phyloP scores from a whole-genome alignment of 2,113 vertebrate species.

The Rhabdornis inornatus region DNA sequence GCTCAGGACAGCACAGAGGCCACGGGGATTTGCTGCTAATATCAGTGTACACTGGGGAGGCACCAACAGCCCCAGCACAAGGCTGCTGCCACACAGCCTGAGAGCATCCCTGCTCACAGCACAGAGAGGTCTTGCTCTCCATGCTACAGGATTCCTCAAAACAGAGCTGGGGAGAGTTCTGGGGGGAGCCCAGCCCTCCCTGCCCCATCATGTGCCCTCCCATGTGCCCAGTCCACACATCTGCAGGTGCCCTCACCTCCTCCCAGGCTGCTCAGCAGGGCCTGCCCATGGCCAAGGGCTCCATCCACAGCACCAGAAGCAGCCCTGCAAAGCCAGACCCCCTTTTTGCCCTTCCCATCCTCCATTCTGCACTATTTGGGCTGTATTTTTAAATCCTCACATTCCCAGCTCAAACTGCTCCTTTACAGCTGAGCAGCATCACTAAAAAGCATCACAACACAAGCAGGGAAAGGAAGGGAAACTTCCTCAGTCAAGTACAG shows the following conservation, averaged over 20 bases:
- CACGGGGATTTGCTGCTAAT: neutral
- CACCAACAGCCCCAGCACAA: neutral
- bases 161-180: neutral
- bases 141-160: accelerated
- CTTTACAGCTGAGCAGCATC: neutral
- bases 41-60: neutral
- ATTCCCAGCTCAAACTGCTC: neutral
- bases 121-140: accelerated
- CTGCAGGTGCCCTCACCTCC: neutral
- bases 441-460: neutral
- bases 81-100: neutral
- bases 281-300: neutral
- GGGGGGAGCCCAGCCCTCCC: neutral
- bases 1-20: neutral
- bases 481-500: accelerated
- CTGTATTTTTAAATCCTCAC: accelerated
- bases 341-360: neutral
- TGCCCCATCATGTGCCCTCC: neutral
- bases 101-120: neutral
- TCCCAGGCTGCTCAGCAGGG: neutral
- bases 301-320: neutral
- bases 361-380: neutral
- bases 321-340: neutral
- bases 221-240: accelerated
- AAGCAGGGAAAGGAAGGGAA: neutral